A percentile compares a stretch with the other conserved stretches of the same genome.
These are phyloP conservation scores for Scaptomyza polygonia DNA, from an alignment of 2,888 invertebrate genomes.

Conservation along the genomic window DNA sequence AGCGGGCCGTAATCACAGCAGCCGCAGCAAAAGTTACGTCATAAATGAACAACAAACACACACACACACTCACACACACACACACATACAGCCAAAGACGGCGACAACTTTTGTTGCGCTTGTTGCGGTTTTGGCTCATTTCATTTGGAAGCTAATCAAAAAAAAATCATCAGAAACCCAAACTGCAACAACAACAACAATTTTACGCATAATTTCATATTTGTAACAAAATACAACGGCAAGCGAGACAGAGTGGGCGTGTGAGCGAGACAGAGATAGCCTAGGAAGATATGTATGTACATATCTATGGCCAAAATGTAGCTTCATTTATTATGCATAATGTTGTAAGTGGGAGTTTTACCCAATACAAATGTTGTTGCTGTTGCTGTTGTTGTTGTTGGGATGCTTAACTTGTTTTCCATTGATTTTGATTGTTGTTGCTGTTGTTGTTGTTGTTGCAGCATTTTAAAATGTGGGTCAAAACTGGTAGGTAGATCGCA, in stretches of 20 bases:
- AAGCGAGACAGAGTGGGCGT: conserved; percentile 6
- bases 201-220: conserved; percentile 80
- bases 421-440: conserved; percentile 45
- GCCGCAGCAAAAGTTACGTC: conserved; percentile 77
- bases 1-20: conserved; percentile 76
- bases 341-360: conserved; percentile 72
- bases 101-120: conserved; percentile 60
- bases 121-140: conserved; percentile 78
- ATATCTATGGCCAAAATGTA: conserved; percentile 5
- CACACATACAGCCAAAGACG: conserved; percentile 44
- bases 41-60: conserved; percentile 56
- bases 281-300: too few species aligned
- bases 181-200: conserved; percentile 55
- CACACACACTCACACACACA: conserved; percentile 24
- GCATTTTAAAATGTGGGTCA: conserved; percentile 72
- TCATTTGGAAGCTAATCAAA: conserved; percentile 56
- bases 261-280: conserved; percentile 3
- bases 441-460: conserved; percentile 27
- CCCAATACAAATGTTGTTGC: conserved; percentile 43
- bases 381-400: conserved; percentile 40
- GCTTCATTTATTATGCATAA: conserved; percentile 56
- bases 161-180: conserved; percentile 40
- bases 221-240: conserved; percentile 67
- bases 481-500: conserved; percentile 57
- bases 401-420: conserved; percentile 60